Base-by-base conservation (phyloP, 2,797 vertebrate species). In the Micromesistius poutassou region DNA sequence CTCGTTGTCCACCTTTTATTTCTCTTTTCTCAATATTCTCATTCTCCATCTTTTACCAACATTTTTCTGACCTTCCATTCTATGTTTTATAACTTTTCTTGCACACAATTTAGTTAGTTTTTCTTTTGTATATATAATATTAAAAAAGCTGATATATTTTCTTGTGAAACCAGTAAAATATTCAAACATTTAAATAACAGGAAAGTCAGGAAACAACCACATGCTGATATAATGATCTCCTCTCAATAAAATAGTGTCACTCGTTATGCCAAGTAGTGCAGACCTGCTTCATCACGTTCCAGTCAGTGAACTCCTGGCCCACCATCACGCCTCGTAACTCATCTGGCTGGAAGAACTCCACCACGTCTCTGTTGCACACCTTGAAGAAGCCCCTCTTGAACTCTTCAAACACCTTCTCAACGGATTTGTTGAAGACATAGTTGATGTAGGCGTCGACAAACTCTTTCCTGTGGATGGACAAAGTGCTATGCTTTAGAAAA, bases 361-460 rank as follows among this genome's bases (percentile, higher is more conserved):
- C 95, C 77, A 96, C 89, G 80, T 94, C 90, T 10, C 93, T 91
- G 73, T 95, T 91, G 85, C 97, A 99, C 30, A 97, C 97, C 89
- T 96, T 98, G 90, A 96, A 96, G 92, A 98, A 99, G 30, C 98
- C 97, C 79, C 87, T 93, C 86, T 92, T 93, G 90, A 98, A 98
- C 77, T 92, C 94, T 70, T 92, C 92, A 79, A 96, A 99, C 73
- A 95, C 90, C 30, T 89, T 85, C 85, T 94, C 94, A 91, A 97
- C 96, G 0, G 97, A 99, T 81, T 90, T 94, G 90, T 94, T 97
- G 90, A 98, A 96, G 87, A 91, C 92, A 25, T 97, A 94, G 91
- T 97, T 89, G 87, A 97, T 91, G 66, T 93, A 96, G 0, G 94
- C 92, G 66, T 91, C 91, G 31, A 97, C 94, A 85, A 96, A 98